Conservation (phyloP, 2,113 vertebrate genomes). For the Erythrocercus mccallii region DNA sequence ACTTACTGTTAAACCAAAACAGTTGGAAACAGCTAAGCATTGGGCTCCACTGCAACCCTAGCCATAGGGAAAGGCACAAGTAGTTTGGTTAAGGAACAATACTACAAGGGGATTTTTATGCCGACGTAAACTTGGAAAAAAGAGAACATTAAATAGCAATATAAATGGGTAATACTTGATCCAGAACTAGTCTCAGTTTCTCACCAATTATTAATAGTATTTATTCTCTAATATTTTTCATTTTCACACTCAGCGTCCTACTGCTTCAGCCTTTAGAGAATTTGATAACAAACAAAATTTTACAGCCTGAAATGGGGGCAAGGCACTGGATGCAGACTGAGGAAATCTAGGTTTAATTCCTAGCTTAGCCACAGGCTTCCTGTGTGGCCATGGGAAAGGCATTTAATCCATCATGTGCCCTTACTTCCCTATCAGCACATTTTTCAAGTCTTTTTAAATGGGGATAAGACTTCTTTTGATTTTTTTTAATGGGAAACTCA, state of each 20-base stretch:
- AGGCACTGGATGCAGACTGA: neutral
- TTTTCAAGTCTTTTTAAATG: constrained; percentile 25
- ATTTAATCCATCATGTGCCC: constrained; percentile 50
- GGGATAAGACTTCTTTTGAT: neutral
- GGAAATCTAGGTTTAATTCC: constrained; percentile 49
- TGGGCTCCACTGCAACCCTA: neutral
- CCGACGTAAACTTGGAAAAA: constrained; percentile 45
- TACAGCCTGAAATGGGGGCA: neutral
- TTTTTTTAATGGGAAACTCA: neutral
- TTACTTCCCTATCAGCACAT: constrained; percentile 47
- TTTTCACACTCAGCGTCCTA: neutral
- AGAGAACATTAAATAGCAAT: neutral
- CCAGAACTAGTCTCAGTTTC: neutral
- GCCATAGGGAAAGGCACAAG: neutral
- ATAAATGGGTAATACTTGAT: neutral
- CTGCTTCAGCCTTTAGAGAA: neutral
- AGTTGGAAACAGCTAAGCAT: neutral
- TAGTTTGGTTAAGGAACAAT: constrained; percentile 25
- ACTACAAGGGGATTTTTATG: constrained; percentile 43
- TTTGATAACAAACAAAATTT: neutral
- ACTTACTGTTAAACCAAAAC: neutral
- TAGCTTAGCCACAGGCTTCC: constrained; percentile 36
- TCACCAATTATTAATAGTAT: neutral
- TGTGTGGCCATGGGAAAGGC: constrained; percentile 51
- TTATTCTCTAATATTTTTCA: neutral